Evolutionary conservation across 2,888 invertebrate species (phyloP).

Genomic region (Aleiodes alternator): DNA sequence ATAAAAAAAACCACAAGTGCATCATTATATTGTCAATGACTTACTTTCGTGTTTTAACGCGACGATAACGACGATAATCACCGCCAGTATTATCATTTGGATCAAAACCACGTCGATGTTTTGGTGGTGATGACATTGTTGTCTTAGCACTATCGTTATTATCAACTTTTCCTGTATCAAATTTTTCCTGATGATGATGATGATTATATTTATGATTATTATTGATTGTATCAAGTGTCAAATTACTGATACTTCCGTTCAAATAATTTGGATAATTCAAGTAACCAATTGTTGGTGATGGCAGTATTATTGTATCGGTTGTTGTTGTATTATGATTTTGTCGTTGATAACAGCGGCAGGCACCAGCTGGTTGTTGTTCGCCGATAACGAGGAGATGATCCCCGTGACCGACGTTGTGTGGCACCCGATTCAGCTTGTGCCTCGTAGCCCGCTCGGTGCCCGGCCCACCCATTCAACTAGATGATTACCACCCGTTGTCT

Average conservation of each 20-base stretch:
- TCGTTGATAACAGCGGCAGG: slow-evolving; percentile 63
- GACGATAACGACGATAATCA: slow-evolving; percentile 71
- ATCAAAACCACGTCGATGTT: slow-evolving; percentile 71
- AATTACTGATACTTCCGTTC: slow-evolving; percentile 44
- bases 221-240: slow-evolving; percentile 51
- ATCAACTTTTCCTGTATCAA: slow-evolving; percentile 49
- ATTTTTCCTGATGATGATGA: slow-evolving; percentile 47
- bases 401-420: slow-evolving; percentile 70
- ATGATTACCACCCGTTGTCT: slow-evolving; percentile 67
- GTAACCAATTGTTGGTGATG: slow-evolving; percentile 53
- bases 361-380: slow-evolving; percentile 64
- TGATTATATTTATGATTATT: slow-evolving; percentile 47
- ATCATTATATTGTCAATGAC: slow-evolving; percentile 53
- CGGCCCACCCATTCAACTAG: slow-evolving; percentile 74
- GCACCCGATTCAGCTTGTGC: slow-evolving; percentile 74
- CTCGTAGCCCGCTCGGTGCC: slow-evolving; percentile 71
- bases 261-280: slow-evolving; percentile 45
- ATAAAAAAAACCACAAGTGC: neutral
- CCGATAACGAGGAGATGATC: slow-evolving; percentile 69
- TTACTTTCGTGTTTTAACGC: slow-evolving; percentile 71
- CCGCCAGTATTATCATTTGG: slow-evolving; percentile 66
- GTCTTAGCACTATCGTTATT: slow-evolving; percentile 56
- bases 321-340: slow-evolving; percentile 54
- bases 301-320: slow-evolving; percentile 51
- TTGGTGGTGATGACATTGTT: slow-evolving; percentile 70